Evolutionary conservation across 2,888 invertebrate species (phyloP), one percentile per base, ranked within the genome.

Genomic region (Cosmia pyralina): DNA sequence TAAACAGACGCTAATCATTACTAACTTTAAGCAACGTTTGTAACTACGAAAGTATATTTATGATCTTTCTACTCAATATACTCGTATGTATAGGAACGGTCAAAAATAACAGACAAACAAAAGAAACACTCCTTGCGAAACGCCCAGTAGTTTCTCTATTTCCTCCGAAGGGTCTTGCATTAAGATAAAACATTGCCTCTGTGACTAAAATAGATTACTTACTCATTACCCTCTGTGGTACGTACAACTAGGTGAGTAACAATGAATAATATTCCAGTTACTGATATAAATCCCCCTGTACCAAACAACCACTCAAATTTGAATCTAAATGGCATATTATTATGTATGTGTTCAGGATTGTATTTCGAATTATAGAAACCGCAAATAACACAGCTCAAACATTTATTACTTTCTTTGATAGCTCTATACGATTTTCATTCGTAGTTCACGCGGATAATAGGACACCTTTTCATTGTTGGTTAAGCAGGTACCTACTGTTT

Each of bases 241-340:
- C 15, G 28, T 28, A 28, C 22, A 28, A 48, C 28, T 44, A 63
- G 44, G 63, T 69, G 64, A 17, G 50, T 11, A 48, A 60, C 73
- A 64, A 64, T 78, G 60, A 74, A 66, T 69, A 75, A 66, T 63
- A 79, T 66, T 69, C 57, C 62, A 70, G 48, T 69, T 62, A 57
- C 68, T 17, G 58, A 79, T 57, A 79, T 76, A 71, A 68, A 64
- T 79, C 41, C 52, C 10, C 2, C n/a, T 48, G 17, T 60, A 57
- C 46, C 55, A 48, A 55, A 78, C 53, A 58, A 66, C 34, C 48
- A 59, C 38, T 46, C 67, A 41, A 60, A 28, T 79, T 71, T 59
- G 59, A 75, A 79, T 79, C 38, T 71, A 75, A 79, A 79, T 69
- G 44, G 70, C 17, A 75, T 50, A 70, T 79, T 75, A 64, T 50